A percentile compares a stretch with the other conserved stretches of the same genome.
Conservation (phyloP, 1,140 invertebrate species). For the Alviniconcha marisindica region DNA sequence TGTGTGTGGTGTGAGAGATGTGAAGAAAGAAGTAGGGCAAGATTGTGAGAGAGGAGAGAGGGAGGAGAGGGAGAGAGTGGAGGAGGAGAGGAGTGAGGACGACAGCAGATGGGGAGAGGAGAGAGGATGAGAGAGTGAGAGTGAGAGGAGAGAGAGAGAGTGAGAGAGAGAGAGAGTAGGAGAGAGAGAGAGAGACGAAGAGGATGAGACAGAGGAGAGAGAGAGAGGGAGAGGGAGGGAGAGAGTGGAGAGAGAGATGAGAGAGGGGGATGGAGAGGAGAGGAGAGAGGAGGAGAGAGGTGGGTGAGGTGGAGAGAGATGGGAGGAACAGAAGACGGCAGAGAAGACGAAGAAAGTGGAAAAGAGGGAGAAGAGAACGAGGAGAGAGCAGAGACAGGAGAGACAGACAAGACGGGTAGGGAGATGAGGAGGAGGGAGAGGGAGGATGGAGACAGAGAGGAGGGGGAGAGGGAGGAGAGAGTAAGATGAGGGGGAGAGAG, state of each 20-base stretch:
- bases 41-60: not conserved
- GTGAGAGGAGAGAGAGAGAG: constrained; percentile 23
- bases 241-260: not conserved
- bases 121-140: not conserved
- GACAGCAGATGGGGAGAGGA: not conserved
- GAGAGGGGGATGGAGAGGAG: too few relatives aligned
- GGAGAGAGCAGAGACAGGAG: not conserved
- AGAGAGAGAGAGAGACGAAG: not conserved
- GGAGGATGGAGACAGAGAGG: not conserved
- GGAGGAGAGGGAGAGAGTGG: not conserved
- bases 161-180: not conserved
- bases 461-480: not conserved
- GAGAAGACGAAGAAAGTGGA: not conserved
- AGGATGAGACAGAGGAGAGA: not conserved
- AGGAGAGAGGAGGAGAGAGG: not conserved
- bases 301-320: not conserved
- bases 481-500: not conserved
- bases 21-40: not conserved
- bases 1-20: too few relatives aligned
- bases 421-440: not conserved
- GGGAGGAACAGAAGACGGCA: not conserved
- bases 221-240: not conserved
- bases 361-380: not conserved
- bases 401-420: not conserved
- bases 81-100: not conserved